Evolutionary conservation across 2,888 invertebrate genomes (phyloP), one percentile per base, ranked within the genome.

Genomic region (Ryuthela nishihirai): DNA sequence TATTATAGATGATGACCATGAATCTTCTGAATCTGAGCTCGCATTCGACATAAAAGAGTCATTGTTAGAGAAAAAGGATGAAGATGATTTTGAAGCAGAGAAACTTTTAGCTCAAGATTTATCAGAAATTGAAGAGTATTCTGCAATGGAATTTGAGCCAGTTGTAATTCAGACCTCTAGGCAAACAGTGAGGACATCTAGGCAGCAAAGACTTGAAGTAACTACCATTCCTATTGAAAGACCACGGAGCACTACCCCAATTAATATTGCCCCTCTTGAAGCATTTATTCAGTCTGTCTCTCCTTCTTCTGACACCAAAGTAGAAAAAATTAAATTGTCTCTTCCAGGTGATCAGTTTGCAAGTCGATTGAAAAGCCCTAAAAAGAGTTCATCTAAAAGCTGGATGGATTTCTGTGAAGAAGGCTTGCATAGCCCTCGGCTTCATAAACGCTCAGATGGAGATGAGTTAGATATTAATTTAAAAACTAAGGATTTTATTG

Each of bases 181-280:
- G 24, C 53, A 54, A 42, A 17, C 45, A 7, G 39, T 54, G 20
- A 54, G 58, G 26, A 56, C 61, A 32, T 58, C 66, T n/a, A 49
- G 52, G 23, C 55, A 63, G 24, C 61, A 65, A 26, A 35, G 65
- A n/a, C 46, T 58, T 10, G 66, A 67, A 45, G 46, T 67, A 3
- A 61, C 53, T 12, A 66, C 64, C 4, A 61, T 62, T 15, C 84
- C 86, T 0, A 82, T 85, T 45, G 86, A 86, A 65, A 77, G 89
- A 44, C 86, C 88, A 65, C 77, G 88, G 7, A 82, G 84, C 24
- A 82, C 85, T 35, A 83, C 85, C 12, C 84, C 86, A n/a, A 79
- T 84, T 58, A 83, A 82, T 72, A 84, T 83, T 23, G 82, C 83
- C 36, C 79, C 83, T 39, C 74, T 87, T 50, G 85, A 87, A 70